phyloP scores from a whole-genome alignment of 2,888 invertebrate species.

The Tenthredo notha region DNA sequence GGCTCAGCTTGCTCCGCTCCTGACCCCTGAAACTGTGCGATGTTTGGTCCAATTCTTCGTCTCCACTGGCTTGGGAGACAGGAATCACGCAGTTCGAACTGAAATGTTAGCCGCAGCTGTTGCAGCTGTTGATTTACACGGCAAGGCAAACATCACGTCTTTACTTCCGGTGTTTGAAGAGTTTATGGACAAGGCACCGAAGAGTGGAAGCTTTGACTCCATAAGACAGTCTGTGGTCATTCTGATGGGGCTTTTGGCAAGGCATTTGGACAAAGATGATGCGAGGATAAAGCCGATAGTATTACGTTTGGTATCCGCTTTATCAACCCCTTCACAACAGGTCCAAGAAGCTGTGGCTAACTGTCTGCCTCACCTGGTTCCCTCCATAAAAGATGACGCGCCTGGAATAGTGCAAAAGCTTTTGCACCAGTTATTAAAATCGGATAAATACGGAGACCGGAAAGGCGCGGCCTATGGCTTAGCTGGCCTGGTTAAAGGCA shows the following conservation, averaged over 20 bases:
- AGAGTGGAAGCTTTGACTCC: conserved; percentile 93
- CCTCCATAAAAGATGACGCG: conserved; percentile 95
- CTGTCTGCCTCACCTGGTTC: conserved; percentile 96
- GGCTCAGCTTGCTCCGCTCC: conserved; percentile 87
- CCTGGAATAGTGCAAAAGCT: conserved; percentile 93
- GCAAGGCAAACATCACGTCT: conserved; percentile 85
- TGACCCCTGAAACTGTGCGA: conserved; percentile 85
- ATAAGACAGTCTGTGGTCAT: conserved; percentile 98
- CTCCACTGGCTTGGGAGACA: conserved; percentile 91
- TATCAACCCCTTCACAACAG: conserved; percentile 98
- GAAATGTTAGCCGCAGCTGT: conserved; percentile 97
- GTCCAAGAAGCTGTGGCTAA: conserved; percentile 99
- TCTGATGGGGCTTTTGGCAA: conserved; percentile 97
- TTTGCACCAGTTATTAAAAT: conserved; percentile 91
- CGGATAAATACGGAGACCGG: conserved; percentile 94
- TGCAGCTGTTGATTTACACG: conserved; percentile 94
- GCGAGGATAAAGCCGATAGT: conserved; percentile 96
- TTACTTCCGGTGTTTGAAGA: conserved; percentile 95
- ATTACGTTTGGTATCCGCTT: conserved; percentile 91
- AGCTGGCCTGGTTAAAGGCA: conserved; percentile 97
- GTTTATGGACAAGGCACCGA: conserved; percentile 95
- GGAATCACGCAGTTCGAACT: conserved; percentile 89
- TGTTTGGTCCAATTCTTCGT: conserved; percentile 91
- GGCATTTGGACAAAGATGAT: conserved; percentile 95
- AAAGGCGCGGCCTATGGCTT: conserved; percentile 98